These are phyloP conservation scores for Barnardius zonarius DNA, from an alignment of 2,113 vertebrate species.

Conservation along the genomic window DNA sequence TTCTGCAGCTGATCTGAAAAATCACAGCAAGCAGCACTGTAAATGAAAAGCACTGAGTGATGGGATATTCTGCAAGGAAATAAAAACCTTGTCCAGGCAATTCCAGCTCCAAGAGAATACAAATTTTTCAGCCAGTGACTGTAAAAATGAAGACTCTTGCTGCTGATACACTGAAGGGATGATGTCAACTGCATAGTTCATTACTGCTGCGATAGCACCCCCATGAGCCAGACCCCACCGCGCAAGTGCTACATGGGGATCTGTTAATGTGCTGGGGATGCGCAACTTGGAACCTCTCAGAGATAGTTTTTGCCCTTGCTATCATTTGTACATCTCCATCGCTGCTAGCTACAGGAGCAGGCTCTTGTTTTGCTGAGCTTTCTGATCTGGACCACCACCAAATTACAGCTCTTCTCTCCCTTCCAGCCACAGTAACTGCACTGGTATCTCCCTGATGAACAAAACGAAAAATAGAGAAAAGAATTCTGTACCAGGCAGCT, in stretches of 20 bases:
- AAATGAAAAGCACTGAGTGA: neutral
- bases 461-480: neutral
- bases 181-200: neutral
- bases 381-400: neutral
- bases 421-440: neutral
- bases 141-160: neutral
- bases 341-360: neutral
- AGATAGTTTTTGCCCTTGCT: neutral
- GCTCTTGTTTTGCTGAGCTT: neutral
- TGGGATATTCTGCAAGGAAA: neutral
- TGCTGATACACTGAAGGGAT: fast-evolving
- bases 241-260: fast-evolving
- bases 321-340: neutral
- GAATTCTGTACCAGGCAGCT: neutral
- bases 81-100: neutral
- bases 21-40: neutral
- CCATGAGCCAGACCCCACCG: neutral
- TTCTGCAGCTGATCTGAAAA: neutral
- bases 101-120: neutral
- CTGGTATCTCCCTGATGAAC: fast-evolving
- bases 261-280: fast-evolving
- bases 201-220: neutral
- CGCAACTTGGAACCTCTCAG: neutral
- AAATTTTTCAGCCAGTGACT: neutral
- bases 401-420: neutral